A percentile compares a stretch with the other conserved stretches of the same genome.
Evolutionary conservation across 2,113 vertebrate genomes (phyloP).

Genomic region (Cyanocitta stelleri): DNA sequence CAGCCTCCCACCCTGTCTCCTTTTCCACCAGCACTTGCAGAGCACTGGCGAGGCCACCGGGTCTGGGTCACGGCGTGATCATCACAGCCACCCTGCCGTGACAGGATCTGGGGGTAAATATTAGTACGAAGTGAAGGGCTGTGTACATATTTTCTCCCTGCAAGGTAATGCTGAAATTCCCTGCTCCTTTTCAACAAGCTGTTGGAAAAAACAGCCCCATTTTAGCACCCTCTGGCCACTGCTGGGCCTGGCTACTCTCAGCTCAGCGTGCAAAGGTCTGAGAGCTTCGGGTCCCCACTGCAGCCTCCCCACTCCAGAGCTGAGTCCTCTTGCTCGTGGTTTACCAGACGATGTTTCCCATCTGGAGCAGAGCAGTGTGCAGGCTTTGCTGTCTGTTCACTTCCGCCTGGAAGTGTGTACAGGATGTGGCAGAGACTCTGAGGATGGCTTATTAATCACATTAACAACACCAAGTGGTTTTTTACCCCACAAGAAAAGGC

Average conservation of each 20-base stretch:
- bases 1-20: neutral
- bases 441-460: neutral
- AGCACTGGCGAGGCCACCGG: accelerated
- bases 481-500: neutral
- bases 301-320: neutral
- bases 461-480: neutral
- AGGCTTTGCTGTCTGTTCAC: neutral
- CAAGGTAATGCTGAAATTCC: slow-evolving; percentile 8
- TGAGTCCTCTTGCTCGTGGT: neutral
- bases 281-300: neutral
- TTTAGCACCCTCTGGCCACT: neutral
- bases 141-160: slow-evolving; percentile 4
- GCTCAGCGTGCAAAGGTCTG: neutral
- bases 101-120: neutral
- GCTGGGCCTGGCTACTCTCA: neutral
- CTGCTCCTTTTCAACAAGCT: neutral
- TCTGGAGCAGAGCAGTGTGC: neutral
- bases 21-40: neutral
- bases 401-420: neutral
- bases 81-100: neutral
- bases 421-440: neutral
- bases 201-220: neutral
- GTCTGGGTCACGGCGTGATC: accelerated
- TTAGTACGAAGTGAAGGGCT: neutral
- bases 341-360: neutral